A percentile compares a stretch with the other conserved stretches of the same genome.
These are phyloP conservation scores for Threskiornis aethiopicus DNA, from an alignment of 2,797 vertebrate species.

Conservation along the genomic window DNA sequence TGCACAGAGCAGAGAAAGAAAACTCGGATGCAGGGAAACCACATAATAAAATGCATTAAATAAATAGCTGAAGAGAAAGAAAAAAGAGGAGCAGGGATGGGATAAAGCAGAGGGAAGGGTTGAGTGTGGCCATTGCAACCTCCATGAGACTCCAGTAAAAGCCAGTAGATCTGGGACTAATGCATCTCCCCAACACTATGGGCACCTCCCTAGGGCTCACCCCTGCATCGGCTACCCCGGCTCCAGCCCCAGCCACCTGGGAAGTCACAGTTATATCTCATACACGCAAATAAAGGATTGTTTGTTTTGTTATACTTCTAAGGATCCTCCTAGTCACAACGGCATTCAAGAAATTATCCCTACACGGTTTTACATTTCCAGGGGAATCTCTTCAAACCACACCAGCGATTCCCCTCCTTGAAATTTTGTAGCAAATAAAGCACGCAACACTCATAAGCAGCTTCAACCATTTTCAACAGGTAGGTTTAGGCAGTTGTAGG, in stretches of 20 bases:
- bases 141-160: neutral
- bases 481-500: neutral
- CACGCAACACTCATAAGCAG: neutral
- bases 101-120: neutral
- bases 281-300: neutral
- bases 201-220: neutral
- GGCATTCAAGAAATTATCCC: neutral
- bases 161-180: neutral
- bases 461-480: neutral
- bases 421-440: neutral
- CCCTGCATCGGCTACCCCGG: rapidly evolving
- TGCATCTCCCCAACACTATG: neutral
- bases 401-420: neutral
- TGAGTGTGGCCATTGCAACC: neutral
- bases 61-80: neutral
- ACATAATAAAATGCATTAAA: neutral
- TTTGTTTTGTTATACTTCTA: neutral
- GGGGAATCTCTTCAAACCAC: neutral
- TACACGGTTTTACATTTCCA: neutral
- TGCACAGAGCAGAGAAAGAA: neutral
- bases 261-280: neutral
- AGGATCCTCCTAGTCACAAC: neutral
- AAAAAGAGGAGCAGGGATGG: neutral
- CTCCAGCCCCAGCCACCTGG: neutral
- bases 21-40: neutral